Base-by-base conservation (phyloP, 2,888 invertebrate species). In the Ochlodes sylvanus region DNA sequence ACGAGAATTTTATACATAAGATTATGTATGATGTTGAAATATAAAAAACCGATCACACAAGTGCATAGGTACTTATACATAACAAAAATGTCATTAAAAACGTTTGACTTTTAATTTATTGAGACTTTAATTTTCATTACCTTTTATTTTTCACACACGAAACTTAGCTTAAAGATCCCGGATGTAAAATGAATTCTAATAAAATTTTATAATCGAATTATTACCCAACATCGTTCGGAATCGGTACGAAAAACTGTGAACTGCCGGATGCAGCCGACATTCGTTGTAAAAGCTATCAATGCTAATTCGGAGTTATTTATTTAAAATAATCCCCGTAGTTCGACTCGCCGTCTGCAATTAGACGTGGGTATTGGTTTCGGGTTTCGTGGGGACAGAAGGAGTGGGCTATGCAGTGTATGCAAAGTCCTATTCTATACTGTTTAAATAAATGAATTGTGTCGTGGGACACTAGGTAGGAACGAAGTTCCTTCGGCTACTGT, bases 291-390 rank as follows among this genome's bases (percentile, higher is more conserved):
- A 68, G 67, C 67, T 68, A 68, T 68, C 67, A 56, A 50, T 68
- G 67, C 62, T 56, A 68, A 62, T 68, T 67, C 62, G 7, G 60
- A 55, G 67, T 61, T 68, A 68, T 68, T 68, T 68, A 68, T 68
- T 68, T 68, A 27, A 56, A 68, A 68, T 68, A 68, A 68, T 82
- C 85, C 84, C 87, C 88, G 88, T 86, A 84, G 52, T 68, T 88
- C 10, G 70, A 75, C 71, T 77, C 79, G 72, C 80, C 86, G 80
- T 81, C 79, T 83, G 87, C 84, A 27, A 27, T 27, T 27, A 27
- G 27, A 84, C 73, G 80, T n/a, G n/a, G n/a, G n/a, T 78, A 81
- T 78, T 61, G 54, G 55, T 44, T 68, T 88, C 84, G 71, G 73
- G 79, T 88, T 87, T 79, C 86, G 56, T 42, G 69, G 56, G 58